These are phyloP conservation scores for Campopleginae sp. DNA, from an alignment of 2,888 invertebrate species.

Conservation along the genomic window DNA sequence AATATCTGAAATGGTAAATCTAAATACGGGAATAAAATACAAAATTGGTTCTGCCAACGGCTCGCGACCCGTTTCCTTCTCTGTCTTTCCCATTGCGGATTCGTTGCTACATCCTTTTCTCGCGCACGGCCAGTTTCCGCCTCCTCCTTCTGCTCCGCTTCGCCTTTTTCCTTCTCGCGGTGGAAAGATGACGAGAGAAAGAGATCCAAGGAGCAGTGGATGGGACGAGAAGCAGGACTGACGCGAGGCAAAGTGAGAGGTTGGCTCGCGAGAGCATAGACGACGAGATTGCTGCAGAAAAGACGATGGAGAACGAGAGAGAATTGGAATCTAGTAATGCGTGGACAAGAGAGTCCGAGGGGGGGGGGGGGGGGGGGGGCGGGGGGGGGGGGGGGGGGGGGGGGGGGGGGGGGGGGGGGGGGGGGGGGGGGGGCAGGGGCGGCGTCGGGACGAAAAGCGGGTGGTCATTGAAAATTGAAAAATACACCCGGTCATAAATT, in stretches of 20 bases:
- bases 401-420: conserved; percentile 38
- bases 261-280: conserved; percentile 48
- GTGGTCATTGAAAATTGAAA: conserved; percentile 80
- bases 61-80: conserved; percentile 36
- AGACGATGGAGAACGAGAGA: conserved; percentile 42
- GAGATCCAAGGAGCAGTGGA: conserved; percentile 24
- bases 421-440: conserved; percentile 43
- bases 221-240: conserved; percentile 1
- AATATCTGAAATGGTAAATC: conserved; percentile 82
- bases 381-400: conserved; percentile 68
- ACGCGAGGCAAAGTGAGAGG: conserved; percentile 55
- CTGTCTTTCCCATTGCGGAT: conserved; percentile 26
- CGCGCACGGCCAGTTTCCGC: conserved; percentile 38
- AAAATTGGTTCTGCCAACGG: conserved; percentile 78
- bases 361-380: conserved; percentile 46
- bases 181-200: conserved; percentile 22
- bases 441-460: conserved; percentile 58
- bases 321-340: conserved; percentile 32
- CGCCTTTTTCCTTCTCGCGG: not conserved
- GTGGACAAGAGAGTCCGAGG: conserved; percentile 28
- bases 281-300: conserved; percentile 67
- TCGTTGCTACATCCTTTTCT: conserved; percentile 33
- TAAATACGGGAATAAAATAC: conserved; percentile 82
- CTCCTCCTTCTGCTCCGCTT: not conserved
- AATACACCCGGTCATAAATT: conserved; percentile 76